Conservation (phyloP, 2,888 invertebrate species). For the Leistus spinibarbis region DNA sequence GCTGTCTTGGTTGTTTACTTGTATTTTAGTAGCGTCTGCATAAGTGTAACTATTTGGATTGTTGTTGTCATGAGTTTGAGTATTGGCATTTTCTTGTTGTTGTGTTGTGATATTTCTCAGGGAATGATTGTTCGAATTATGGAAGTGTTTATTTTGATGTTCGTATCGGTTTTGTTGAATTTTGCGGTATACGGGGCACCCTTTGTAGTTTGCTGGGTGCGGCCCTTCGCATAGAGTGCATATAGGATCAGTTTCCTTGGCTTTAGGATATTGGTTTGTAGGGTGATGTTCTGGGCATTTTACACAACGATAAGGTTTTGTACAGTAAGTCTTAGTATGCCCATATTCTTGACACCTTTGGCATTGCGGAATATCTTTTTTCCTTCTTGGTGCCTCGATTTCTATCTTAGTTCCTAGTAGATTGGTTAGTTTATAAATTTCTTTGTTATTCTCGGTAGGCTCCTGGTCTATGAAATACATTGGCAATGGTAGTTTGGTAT, state of each 20-base stretch:
- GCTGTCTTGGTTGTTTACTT: not conserved
- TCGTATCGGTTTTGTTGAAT: not conserved
- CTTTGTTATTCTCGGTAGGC: slow-evolving; percentile 37
- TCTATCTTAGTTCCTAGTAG: slow-evolving; percentile 31
- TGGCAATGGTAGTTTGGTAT: slow-evolving; percentile 38
- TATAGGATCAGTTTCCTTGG: not conserved
- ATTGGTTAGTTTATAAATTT: slow-evolving; percentile 38
- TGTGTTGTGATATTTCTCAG: not conserved
- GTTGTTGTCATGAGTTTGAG: not conserved
- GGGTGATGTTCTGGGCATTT: slow-evolving; percentile 34
- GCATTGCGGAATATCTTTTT: too few species aligned
- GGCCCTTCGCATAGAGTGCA: slow-evolving; percentile 3
- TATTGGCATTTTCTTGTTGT: not conserved
- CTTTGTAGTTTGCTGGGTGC: slow-evolving; percentile 10
- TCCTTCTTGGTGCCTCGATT: slow-evolving; percentile 43
- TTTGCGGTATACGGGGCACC: not conserved
- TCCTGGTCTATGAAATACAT: slow-evolving; percentile 41
- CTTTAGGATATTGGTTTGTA: slow-evolving; percentile 22
- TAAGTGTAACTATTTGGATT: not conserved
- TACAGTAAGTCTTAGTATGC: slow-evolving; percentile 41
- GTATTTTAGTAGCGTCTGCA: not conserved
- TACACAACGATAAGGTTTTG: slow-evolving; percentile 26
- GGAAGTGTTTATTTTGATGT: not conserved
- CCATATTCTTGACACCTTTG: slow-evolving; percentile 41
- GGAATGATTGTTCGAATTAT: not conserved